Percentiles rank a stretch among this genome's conserved stretches.
Evolutionary conservation across 2,888 invertebrate genomes (phyloP).

Genomic region (Prostheceraeus crozeri): DNA sequence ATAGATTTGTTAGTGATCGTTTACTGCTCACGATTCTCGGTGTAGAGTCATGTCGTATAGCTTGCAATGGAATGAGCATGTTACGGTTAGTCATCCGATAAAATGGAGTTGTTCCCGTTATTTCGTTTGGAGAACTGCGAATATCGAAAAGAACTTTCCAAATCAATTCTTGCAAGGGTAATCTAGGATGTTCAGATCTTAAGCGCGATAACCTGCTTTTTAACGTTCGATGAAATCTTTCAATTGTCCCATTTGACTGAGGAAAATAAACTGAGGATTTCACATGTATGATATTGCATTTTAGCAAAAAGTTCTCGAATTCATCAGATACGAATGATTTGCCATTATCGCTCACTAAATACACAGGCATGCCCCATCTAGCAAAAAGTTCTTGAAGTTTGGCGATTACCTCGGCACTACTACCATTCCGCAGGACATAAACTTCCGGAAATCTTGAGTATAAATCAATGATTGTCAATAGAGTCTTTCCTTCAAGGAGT

Average conservation of each 20-base stretch:
- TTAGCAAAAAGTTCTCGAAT: conserved; percentile 19
- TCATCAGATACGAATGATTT: conserved; percentile 5
- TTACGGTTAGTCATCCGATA: conserved; percentile 13
- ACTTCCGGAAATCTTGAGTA: conserved; percentile 2
- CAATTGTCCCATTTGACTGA: conserved; percentile 6
- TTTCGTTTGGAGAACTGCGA: not conserved
- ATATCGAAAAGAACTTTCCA: conserved; percentile 18
- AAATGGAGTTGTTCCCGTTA: conserved; percentile 24
- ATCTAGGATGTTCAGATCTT: not conserved
- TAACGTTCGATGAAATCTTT: conserved; percentile 6
- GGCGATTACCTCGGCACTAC: not conserved
- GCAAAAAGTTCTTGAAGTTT: conserved; percentile 3
- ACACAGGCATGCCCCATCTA: conserved; percentile 5
- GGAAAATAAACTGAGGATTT: conserved; percentile 21
- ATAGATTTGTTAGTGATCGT: no score
- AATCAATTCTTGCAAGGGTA: not conserved
- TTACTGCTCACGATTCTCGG: no score
- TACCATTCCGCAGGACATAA: conserved; percentile 2
- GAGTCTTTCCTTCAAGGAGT: not conserved
- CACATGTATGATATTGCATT: conserved; percentile 14
- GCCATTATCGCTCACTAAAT: conserved; percentile 2
- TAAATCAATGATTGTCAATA: conserved; percentile 12
- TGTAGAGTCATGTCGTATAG: no score
- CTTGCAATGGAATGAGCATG: conserved; percentile 19
- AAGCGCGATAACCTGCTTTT: not conserved